Evolutionary conservation across 2,888 invertebrate species (phyloP).

Genomic region (Pterostichus niger): DNA sequence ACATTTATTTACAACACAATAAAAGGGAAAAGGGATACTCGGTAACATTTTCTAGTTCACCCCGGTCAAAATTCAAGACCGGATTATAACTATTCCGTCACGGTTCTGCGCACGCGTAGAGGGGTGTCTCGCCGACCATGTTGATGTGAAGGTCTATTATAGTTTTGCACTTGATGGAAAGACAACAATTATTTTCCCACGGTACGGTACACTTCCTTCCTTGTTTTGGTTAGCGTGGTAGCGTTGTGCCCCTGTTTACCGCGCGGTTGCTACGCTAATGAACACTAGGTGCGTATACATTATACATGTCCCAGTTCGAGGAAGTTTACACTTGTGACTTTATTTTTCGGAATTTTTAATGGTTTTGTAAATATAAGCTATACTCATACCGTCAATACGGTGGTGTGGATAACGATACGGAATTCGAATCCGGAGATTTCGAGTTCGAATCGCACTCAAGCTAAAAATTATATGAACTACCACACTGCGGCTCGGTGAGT

Average conservation of each 20-base stretch:
- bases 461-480: too few relatives aligned
- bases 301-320: not conserved
- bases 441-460: too few relatives aligned
- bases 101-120: constrained; percentile 49
- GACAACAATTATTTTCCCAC: constrained; percentile 64
- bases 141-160: constrained; percentile 52
- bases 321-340: not conserved
- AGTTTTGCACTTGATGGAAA: constrained; percentile 64
- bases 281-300: not conserved
- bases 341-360: constrained; percentile 6
- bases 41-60: constrained; percentile 49
- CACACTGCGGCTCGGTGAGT: too few relatives aligned
- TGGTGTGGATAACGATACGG: too few relatives aligned
- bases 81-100: constrained; percentile 60
- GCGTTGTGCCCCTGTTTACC: constrained; percentile 22
- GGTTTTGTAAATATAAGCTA: not conserved
- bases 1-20: constrained; percentile 36
- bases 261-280: constrained; percentile 47
- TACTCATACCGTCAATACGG: too few relatives aligned
- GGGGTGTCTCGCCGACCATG: constrained; percentile 49
- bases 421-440: too few relatives aligned
- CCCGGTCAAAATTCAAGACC: constrained; percentile 46
- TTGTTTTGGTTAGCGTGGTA: constrained; percentile 17
- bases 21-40: constrained; percentile 10
- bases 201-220: constrained; percentile 64